Evolutionary conservation across 2,888 invertebrate species (phyloP), one percentile per base, ranked within the genome.

Genomic region (Pyrrhosoma nymphula): DNA sequence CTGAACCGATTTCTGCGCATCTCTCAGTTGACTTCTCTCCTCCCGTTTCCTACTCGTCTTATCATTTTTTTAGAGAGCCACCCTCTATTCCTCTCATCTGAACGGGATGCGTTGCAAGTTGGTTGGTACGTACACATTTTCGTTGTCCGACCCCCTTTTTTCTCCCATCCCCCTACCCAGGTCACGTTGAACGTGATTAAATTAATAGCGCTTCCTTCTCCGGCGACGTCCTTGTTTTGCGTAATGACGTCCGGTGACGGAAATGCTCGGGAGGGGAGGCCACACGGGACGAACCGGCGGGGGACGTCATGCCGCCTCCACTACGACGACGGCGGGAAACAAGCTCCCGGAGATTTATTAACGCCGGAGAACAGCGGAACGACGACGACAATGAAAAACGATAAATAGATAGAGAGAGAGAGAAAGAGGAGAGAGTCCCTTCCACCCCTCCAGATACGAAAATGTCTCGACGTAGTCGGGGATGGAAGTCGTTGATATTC

Each of bases 211-310:
- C 55, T 89, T 89, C 56, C 89, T 89, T 82, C 82, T 30, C 82
- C 82, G 35, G 82, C 82, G 82, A 82, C 82, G 82, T 82, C 82
- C 82, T 82, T 82, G 82, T 82, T 82, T 82, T 82, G 55, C 89
- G 89, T 47, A 89, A 89, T 89, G 89, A 89, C 89, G 89, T 89
- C 89, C 89, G 55, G 89, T 89, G 89, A 89, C 89, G 89, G 89
- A 89, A 89, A 89, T 89, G 56, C 56, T 89, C 60, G 56, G 39
- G 39, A 39, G 39, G 47, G 47, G 88, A 47, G 55, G 2, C 88
- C 88, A 30, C 88, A 88, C 88, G 88, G 18, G 55, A 35, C n/a
- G 60, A 60, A 20, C 2, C 14, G 39, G 26, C 8, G n/a, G 89
- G 35, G 82, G 56, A n/a, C 89, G 89, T 89, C 89, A 56, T 89